phyloP scores from a whole-genome alignment of 2,888 invertebrate species.

The Aquatica leii region DNA sequence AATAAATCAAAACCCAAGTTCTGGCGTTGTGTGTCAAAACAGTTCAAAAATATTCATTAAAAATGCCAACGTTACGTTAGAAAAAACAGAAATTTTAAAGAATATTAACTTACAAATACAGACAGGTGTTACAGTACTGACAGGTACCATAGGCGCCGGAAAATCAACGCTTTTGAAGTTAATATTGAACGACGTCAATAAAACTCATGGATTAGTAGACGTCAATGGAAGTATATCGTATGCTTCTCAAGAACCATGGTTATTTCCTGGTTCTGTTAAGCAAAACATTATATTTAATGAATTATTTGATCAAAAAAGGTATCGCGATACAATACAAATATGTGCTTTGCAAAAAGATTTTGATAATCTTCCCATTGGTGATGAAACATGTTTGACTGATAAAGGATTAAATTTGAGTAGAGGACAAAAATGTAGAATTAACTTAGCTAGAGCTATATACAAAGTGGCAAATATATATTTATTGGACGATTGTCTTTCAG shows the following conservation, averaged over 20 bases:
- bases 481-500: slow-evolving; percentile 79
- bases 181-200: slow-evolving; percentile 74
- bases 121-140: slow-evolving; percentile 62
- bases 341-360: slow-evolving; percentile 73
- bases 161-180: slow-evolving; percentile 64
- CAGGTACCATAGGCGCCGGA: slow-evolving; percentile 70
- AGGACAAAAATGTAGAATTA: slow-evolving; percentile 81
- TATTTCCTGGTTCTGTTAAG: slow-evolving; percentile 65
- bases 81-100: slow-evolving; percentile 49
- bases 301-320: slow-evolving; percentile 64
- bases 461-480: slow-evolving; percentile 77
- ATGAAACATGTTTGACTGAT: slow-evolving; percentile 78
- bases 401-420: slow-evolving; percentile 79
- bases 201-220: slow-evolving; percentile 68
- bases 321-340: slow-evolving; percentile 66
- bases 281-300: slow-evolving; percentile 80
- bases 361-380: slow-evolving; percentile 74
- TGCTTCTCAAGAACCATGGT: slow-evolving; percentile 69
- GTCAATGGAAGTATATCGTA: slow-evolving; percentile 68
- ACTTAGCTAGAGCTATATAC: slow-evolving; percentile 77
- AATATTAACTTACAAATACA: slow-evolving; percentile 57
- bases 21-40: neutral
- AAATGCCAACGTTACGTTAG: slow-evolving; percentile 71
- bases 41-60: slow-evolving; percentile 53
- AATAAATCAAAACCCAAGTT: slow-evolving; percentile 29